phyloP scores from a whole-genome alignment of 2,797 vertebrate species.

The Hephaestus fuliginosus region DNA sequence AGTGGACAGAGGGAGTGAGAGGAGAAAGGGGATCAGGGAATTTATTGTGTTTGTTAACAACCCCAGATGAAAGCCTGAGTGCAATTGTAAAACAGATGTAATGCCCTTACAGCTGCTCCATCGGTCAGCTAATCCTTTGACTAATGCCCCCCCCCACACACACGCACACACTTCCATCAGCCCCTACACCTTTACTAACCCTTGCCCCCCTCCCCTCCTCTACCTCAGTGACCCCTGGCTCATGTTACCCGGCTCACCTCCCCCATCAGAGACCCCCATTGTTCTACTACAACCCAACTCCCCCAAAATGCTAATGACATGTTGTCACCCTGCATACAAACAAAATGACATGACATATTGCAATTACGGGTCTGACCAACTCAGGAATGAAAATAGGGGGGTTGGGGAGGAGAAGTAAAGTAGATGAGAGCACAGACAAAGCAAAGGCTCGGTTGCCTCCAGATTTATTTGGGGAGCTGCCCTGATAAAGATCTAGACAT shows the following conservation, averaged over 20 bases:
- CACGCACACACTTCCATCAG: conserved; percentile 71
- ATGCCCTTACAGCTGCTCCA: conserved; percentile 88
- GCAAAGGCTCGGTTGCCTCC: conserved; percentile 15
- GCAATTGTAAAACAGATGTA: conserved; percentile 89
- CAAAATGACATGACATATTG: conserved; percentile 77
- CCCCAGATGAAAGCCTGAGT: conserved; percentile 85
- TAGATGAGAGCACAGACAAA: conserved; percentile 31
- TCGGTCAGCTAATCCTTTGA: conserved; percentile 86
- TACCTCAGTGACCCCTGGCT: conserved; percentile 74
- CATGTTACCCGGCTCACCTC: conserved; percentile 74
- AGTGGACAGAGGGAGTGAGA: conserved; percentile 74
- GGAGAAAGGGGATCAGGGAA: conserved; percentile 82
- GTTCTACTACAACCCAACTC: conserved; percentile 66
- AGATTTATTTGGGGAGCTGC: conserved; percentile 24
- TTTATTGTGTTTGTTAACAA: conserved; percentile 88
- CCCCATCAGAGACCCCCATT: conserved; percentile 79
- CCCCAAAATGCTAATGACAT: conserved; percentile 76
- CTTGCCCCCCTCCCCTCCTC: conserved; percentile 45
- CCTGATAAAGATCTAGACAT: conserved; percentile 61
- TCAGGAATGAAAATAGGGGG: conserved; percentile 47
- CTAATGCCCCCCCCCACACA: conserved; percentile 75
- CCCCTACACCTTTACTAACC: conserved; percentile 76
- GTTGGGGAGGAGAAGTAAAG: conserved; percentile 25
- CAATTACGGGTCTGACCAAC: conserved; percentile 62
- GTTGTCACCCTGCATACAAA: conserved; percentile 79